phyloP scores from a whole-genome alignment of 1,140 invertebrate species.

The Drosophila rhopaloa region DNA sequence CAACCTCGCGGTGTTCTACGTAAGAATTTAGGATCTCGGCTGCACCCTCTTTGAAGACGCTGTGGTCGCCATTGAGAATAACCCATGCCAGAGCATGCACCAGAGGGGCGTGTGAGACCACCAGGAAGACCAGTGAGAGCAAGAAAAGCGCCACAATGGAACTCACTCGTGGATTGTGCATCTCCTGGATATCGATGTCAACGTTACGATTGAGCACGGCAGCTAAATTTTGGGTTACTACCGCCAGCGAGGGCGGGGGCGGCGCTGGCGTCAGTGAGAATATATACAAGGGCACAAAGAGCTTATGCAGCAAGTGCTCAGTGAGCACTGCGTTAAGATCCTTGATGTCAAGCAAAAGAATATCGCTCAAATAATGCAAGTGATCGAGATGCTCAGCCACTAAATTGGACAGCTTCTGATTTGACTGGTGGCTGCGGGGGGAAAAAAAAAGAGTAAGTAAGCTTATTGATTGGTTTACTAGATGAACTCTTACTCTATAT shows the following conservation, averaged over 20 bases:
- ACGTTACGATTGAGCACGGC: slow-evolving; percentile 87
- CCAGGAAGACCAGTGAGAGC: slow-evolving; percentile 98
- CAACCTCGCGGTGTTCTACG: slow-evolving; percentile 85
- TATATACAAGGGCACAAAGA: slow-evolving; percentile 97
- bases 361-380: slow-evolving; percentile 99
- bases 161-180: slow-evolving; percentile 90
- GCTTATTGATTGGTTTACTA: too few relatives aligned
- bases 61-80: slow-evolving; percentile 91
- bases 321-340: slow-evolving; percentile 98
- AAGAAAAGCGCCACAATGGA: slow-evolving; percentile 96
- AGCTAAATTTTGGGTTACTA: slow-evolving; percentile 87
- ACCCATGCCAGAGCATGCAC: slow-evolving; percentile 95
- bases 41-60: slow-evolving; percentile 89
- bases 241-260: slow-evolving; percentile 85
- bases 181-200: slow-evolving; percentile 85
- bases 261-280: slow-evolving; percentile 91
- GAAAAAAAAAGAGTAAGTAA: background rate
- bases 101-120: slow-evolving; percentile 94
- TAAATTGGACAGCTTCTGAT: slow-evolving; percentile 95
- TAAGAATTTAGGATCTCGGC: slow-evolving; percentile 91
- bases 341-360: slow-evolving; percentile 95
- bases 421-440: slow-evolving; percentile 92
- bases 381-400: slow-evolving; percentile 99
- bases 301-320: slow-evolving; percentile 96
- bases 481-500: slow-evolving; percentile 92